Evolutionary conservation across 2,797 vertebrate genomes (phyloP), one percentile per base, ranked within the genome.

Genomic region (Macrochelys suwanniensis): DNA sequence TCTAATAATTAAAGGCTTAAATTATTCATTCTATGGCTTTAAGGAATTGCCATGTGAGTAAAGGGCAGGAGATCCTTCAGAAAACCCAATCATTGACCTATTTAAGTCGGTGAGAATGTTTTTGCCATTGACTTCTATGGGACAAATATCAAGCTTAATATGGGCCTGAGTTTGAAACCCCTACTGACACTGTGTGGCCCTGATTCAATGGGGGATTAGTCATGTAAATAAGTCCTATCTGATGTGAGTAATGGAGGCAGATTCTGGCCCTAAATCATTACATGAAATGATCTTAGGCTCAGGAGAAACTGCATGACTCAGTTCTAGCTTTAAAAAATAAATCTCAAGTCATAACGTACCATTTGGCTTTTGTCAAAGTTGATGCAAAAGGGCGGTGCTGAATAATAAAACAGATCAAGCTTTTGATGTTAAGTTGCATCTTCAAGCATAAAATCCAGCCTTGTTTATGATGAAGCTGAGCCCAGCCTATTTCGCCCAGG

Each of bases 341-440:
- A 95, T 88, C 87, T 88, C 74, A 93, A 84, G 89, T 93, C 93
- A 89, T 77, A 90, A 97, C 84, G 89, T 96, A 95, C 93, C 92
- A 92, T 97, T 97, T 97, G 95, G 95, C 95, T 96, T 90, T 89
- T 82, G 94, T 91, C 94, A 90, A 84, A 91, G 77, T 74, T 96
- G 93, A 94, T 88, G 94, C 94, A 89, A 97, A 95, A 95, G 92
- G 90, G 86, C 95, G 88, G 84, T 1, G 17, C 83, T 94, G 95
- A 97, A 97, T 97, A 97, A 96, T 95, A 95, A 94, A 95, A 95
- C 96, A 94, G 96, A 97, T 92, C 93, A 94, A 93, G 93, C 95
- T 96, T 97, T 96, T 97, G 96, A 96, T 95, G 96, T 95, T 89
- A 94, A 96, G 87, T 97, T 97, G 94, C 94, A 91, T 94, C 95